A percentile compares a stretch with the other conserved stretches of the same genome.
Evolutionary conservation across 1,140 invertebrate species (phyloP).

Genomic region (Bombus confusus): DNA sequence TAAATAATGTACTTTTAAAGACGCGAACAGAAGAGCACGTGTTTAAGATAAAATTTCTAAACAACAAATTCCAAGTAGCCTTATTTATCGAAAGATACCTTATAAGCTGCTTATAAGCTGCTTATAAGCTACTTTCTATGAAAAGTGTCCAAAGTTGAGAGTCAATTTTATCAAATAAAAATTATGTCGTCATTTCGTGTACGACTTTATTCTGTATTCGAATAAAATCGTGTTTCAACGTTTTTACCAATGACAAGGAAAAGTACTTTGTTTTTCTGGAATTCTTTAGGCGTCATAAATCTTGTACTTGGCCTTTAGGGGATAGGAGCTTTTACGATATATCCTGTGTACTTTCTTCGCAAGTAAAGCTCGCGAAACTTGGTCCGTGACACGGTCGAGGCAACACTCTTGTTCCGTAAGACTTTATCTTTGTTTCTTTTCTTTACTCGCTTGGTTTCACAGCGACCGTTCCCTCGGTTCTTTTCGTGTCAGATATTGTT

Average conservation of each 20-base stretch:
- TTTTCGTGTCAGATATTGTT: no score
- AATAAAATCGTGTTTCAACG: background rate
- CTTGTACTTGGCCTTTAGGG: slow-evolving; percentile 2
- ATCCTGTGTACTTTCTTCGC: background rate
- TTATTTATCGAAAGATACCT: no score
- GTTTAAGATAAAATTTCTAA: no score
- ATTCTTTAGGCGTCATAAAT: background rate
- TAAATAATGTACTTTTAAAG: no score
- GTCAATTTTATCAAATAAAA: no score
- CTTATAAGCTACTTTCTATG: no score
- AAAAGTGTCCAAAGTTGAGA: background rate
- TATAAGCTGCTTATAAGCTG: no score
- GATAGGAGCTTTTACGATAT: background rate
- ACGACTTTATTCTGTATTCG: no score
- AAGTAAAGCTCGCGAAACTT: background rate
- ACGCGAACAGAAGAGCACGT: no score
- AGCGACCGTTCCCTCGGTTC: no score
- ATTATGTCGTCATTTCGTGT: no score
- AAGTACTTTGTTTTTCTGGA: background rate
- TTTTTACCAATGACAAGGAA: background rate
- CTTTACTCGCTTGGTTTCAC: background rate
- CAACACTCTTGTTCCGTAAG: background rate
- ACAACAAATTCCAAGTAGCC: no score
- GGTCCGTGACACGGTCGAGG: background rate
- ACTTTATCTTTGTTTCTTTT: background rate